Conservation (phyloP, 1,140 invertebrate genomes). For the Eumaeus atala region DNA sequence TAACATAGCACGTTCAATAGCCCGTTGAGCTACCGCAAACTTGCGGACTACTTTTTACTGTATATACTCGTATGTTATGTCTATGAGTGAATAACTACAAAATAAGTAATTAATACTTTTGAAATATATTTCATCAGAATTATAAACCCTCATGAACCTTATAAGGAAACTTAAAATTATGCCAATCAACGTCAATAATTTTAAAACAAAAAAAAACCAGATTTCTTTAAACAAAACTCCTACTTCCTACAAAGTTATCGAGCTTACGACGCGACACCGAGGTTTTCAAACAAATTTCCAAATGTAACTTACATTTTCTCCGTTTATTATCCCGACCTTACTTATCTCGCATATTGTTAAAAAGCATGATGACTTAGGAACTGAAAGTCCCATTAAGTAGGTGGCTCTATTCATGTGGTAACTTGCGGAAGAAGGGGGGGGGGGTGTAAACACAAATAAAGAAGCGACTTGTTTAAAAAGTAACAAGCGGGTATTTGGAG, state of each 20-base stretch:
- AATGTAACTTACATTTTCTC: conserved; percentile 18
- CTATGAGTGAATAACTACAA: too few relatives aligned
- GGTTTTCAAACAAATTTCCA: background rate
- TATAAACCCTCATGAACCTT: too few relatives aligned
- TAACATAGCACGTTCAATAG: too few relatives aligned
- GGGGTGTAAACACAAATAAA: conserved; percentile 53
- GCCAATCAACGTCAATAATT: too few relatives aligned
- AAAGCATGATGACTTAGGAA: conserved; percentile 71
- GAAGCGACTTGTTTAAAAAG: conserved; percentile 72
- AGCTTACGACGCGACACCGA: conserved; percentile 11
- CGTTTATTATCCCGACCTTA: conserved; percentile 69
- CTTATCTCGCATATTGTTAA: conserved; percentile 66
- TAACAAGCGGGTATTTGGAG: conserved; percentile 66
- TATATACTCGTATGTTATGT: too few relatives aligned
- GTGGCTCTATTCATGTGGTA: conserved; percentile 68
- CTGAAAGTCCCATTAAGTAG: conserved; percentile 70
- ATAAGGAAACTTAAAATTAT: too few relatives aligned
- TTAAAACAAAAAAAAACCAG: conserved; percentile 4
- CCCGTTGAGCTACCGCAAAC: too few relatives aligned
- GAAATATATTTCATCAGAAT: too few relatives aligned
- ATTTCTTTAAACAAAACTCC: background rate
- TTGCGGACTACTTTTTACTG: too few relatives aligned
- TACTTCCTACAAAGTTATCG: background rate
- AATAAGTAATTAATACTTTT: too few relatives aligned
- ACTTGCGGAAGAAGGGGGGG: conserved; percentile 34